Evolutionary conservation across 2,888 invertebrate species (phyloP), one percentile per base, ranked within the genome.

Genomic region (Meghimatium bilineatum): DNA sequence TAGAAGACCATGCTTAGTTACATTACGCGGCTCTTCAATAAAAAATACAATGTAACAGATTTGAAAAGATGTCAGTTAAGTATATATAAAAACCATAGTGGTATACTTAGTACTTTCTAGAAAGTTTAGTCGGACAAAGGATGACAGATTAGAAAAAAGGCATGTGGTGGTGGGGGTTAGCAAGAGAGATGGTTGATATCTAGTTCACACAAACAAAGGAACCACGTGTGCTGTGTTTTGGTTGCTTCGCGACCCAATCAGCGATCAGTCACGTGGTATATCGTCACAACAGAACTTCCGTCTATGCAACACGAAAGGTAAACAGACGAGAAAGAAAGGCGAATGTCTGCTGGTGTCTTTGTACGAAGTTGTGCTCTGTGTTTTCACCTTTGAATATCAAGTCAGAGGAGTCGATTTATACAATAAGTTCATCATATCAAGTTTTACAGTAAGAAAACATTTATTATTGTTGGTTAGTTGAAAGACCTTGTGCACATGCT

Each of bases 221-320:
- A 74, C 74, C 74, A 74, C 81, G 63, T 81, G 81, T 20, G 60
- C 1, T 63, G 81, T 81, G 81, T 81, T 81, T 74, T 36, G 69
- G 81, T 81, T 81, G 81, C 81, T 44, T 20, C 74, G 81, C 81
- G 81, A 81, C 81, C 80, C 72, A 56, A 72, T 80, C 72, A 72
- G 72, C 52, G 74, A 44, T 38, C 44, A 52, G 81, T 81, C 81
- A 81, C 81, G 81, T 81, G 81, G 71, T 63, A 74, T 75, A 36
- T 63, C 81, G 81, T 81, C 81, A 81, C 63, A 66, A 81, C 63
- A 66, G 23, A 20, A 81, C 66, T 81, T 81, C 81, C 81, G 81
- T n/a, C 81, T 17, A 34, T 29, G 38, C 81, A 26, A 71, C 60
- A 38, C 26, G 60, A 63, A 81, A 81, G 66, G 81, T 81, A 81